Evolutionary conservation across 2,888 invertebrate species (phyloP).

Genomic region (Pseudococcus longispinus): DNA sequence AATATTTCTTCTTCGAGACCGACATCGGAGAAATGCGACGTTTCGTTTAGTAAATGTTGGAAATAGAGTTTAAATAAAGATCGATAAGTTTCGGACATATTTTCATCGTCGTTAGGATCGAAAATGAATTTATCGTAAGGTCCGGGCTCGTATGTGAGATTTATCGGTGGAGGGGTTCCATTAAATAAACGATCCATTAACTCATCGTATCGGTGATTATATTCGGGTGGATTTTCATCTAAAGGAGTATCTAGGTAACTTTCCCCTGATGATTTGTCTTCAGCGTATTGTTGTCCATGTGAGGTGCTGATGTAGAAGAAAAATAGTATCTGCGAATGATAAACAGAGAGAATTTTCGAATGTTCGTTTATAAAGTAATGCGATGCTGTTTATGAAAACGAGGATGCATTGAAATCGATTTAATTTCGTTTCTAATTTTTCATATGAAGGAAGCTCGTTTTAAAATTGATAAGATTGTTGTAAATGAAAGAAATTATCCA

Average conservation of each 20-base stretch:
- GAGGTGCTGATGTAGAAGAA: neutral
- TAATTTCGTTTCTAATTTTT: neutral
- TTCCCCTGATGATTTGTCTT: neutral
- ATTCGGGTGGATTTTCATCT: neutral
- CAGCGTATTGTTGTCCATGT: neutral
- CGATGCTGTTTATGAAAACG: no score
- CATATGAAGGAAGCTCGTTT: neutral
- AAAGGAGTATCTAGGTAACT: neutral
- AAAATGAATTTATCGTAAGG: neutral
- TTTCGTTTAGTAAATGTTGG: neutral
- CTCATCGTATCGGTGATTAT: neutral
- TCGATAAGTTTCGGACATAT: neutral
- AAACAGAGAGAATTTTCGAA: neutral
- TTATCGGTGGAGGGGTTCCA: neutral
- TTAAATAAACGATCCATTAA: neutral
- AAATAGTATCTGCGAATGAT: neutral
- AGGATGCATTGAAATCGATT: neutral
- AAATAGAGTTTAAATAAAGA: neutral
- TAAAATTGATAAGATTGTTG: neutral
- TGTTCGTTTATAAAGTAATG: no score
- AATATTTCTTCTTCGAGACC: slow-evolving; percentile 4
- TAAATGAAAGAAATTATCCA: neutral
- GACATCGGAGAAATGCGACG: neutral
- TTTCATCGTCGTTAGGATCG: neutral
- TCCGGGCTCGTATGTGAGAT: neutral